A percentile compares a stretch with the other conserved stretches of the same genome.
phyloP scores from a whole-genome alignment of 2,888 invertebrate genomes.

The Drosophila pseudotakahashii region DNA sequence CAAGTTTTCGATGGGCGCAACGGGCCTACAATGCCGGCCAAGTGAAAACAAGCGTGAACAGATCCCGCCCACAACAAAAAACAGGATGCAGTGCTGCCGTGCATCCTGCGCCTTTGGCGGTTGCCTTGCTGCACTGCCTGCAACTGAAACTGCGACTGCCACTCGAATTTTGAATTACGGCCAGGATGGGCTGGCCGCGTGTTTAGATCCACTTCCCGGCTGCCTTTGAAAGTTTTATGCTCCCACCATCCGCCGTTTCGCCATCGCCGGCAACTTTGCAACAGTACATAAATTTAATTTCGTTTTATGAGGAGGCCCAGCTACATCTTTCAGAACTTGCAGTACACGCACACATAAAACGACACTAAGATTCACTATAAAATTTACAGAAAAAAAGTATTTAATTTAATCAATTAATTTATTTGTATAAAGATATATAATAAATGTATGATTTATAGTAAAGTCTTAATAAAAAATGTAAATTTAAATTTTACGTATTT shows the following conservation, averaged over 20 bases:
- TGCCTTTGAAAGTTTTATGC: constrained; percentile 74
- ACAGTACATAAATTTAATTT: constrained; percentile 79
- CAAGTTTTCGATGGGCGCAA: constrained; percentile 40
- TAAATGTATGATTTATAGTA: too few relatives aligned
- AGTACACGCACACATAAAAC: constrained; percentile 18
- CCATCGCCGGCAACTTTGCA: constrained; percentile 57
- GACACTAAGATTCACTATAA: constrained; percentile 20
- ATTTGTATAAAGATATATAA: too few relatives aligned
- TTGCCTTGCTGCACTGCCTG: constrained; percentile 57
- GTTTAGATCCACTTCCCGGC: constrained; percentile 70
- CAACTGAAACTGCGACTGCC: constrained; percentile 48
- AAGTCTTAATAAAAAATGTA: too few relatives aligned
- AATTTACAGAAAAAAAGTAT: neutral
- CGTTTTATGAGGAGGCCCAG: constrained; percentile 76
- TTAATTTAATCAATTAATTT: too few relatives aligned
- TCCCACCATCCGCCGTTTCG: constrained; percentile 10
- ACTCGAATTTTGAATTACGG: constrained; percentile 77
- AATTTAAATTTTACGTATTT: too few relatives aligned
- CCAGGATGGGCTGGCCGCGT: constrained; percentile 49
- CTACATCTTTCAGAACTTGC: constrained; percentile 60
- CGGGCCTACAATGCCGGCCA: constrained; percentile 33
- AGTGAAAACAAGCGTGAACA: constrained; percentile 66
- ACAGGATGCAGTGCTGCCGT: constrained; percentile 70
- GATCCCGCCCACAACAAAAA: constrained; percentile 55
- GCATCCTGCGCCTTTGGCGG: constrained; percentile 54